Conservation (phyloP, 2,797 vertebrate species). For the Halcyon chelicuti region DNA sequence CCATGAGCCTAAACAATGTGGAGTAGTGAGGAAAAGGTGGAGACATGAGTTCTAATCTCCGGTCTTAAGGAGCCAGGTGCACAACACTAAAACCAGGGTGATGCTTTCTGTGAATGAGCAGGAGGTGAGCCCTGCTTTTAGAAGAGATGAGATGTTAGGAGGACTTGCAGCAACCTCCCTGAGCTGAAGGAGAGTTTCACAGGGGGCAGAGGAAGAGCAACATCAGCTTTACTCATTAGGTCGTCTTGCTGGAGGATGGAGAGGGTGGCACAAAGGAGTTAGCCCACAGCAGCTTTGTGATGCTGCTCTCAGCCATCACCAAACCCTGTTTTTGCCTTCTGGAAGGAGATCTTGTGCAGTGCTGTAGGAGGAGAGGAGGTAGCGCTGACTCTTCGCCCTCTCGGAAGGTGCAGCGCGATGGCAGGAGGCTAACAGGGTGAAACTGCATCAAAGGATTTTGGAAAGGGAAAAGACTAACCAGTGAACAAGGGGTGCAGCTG, state of each 20-base stretch:
- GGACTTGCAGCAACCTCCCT: background rate
- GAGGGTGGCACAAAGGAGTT: background rate
- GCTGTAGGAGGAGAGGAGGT: background rate
- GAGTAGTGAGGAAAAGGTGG: background rate
- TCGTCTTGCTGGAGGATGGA: background rate
- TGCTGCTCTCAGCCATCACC: background rate
- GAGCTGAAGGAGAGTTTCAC: background rate
- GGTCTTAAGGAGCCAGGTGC: background rate
- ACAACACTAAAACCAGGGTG: fast-evolving
- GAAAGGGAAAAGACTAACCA: background rate
- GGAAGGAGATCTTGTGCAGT: background rate
- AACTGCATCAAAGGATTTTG: background rate
- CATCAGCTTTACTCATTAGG: background rate
- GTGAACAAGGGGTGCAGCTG: background rate
- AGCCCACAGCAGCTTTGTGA: too few species aligned
- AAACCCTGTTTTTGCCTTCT: background rate
- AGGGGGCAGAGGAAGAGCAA: background rate
- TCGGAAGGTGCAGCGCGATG: background rate
- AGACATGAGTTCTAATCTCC: background rate
- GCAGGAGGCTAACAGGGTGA: background rate
- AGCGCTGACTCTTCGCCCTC: background rate
- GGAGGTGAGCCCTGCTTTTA: background rate
- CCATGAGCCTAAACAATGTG: fast-evolving
- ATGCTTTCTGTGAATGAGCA: background rate
- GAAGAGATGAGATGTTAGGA: background rate